These are phyloP conservation scores for Cyanocitta stelleri DNA, from an alignment of 2,113 vertebrate genomes.

Conservation along the genomic window DNA sequence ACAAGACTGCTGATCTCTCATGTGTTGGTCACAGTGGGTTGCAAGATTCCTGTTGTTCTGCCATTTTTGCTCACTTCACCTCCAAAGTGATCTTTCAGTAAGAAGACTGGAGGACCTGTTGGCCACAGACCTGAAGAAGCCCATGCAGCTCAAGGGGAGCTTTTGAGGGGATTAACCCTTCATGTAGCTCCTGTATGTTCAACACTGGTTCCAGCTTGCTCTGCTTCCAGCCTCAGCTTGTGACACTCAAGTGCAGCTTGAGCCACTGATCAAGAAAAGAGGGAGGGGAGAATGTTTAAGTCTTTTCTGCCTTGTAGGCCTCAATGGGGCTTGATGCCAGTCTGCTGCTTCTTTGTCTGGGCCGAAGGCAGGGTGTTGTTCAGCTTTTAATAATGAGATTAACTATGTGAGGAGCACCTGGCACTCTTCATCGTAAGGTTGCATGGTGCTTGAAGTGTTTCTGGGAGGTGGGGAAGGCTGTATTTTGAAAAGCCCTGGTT, in stretches of 20 bases:
- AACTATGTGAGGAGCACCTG: neutral
- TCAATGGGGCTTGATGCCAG: neutral
- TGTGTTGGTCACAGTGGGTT: neutral
- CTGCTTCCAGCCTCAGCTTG: neutral
- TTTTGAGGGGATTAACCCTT: neutral
- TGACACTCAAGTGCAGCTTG: neutral
- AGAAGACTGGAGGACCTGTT: neutral
- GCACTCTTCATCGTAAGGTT: neutral
- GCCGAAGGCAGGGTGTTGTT: neutral
- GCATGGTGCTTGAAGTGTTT: neutral
- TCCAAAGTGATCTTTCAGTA: neutral
- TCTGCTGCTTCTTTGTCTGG: neutral
- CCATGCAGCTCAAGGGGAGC: neutral
- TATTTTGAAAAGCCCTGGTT: neutral
- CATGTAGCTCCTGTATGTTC: neutral
- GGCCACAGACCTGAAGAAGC: neutral
- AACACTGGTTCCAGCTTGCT: neutral
- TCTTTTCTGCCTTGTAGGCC: neutral
- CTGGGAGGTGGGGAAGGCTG: neutral
- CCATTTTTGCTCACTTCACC: neutral
- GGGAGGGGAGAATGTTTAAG: neutral
- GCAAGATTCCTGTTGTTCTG: neutral
- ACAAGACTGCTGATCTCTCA: fast-evolving
- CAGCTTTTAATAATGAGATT: neutral
- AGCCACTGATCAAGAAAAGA: neutral